A percentile compares a stretch with the other conserved stretches of the same genome.
Conservation (phyloP, 2,888 invertebrate species). For the Ectemnius lituratus region DNA sequence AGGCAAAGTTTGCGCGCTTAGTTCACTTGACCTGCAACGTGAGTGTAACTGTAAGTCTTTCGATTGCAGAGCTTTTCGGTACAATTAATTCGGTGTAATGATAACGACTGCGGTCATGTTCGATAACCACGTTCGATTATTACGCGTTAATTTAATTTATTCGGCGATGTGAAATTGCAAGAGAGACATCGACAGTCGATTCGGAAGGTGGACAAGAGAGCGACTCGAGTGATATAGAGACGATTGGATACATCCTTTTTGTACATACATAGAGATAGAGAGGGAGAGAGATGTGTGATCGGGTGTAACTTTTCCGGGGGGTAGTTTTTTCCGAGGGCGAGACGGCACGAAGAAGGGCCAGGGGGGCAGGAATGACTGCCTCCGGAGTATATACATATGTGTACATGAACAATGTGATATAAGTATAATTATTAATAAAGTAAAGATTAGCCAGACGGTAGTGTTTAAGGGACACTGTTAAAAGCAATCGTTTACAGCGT, state of each 20-base stretch:
- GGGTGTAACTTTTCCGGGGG: too few relatives aligned
- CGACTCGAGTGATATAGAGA: slow-evolving; percentile 12
- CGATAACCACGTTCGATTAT: too few relatives aligned
- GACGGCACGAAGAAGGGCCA: slow-evolving; percentile 42
- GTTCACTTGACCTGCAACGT: too few relatives aligned
- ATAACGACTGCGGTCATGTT: too few relatives aligned
- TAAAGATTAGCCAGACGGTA: slow-evolving; percentile 72
- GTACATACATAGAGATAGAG: slow-evolving; percentile 38
- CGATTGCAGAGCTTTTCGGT: too few relatives aligned
- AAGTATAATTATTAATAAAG: slow-evolving; percentile 72
- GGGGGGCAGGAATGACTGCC: slow-evolving; percentile 17
- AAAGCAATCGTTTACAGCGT: slow-evolving; percentile 69
- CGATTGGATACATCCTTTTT: slow-evolving; percentile 24
- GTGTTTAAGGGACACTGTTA: slow-evolving; percentile 62
- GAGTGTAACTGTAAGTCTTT: too few relatives aligned
- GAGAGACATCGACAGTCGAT: not conserved
- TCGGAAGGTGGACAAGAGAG: slow-evolving; percentile 6
- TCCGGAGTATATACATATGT: slow-evolving; percentile 43
- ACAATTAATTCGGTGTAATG: too few relatives aligned
- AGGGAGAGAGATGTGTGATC: slow-evolving; percentile 6
- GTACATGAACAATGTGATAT: slow-evolving; percentile 77
- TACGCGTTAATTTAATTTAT: too few relatives aligned
- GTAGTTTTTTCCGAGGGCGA: slow-evolving; percentile 22
- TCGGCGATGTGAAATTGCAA: not conserved
- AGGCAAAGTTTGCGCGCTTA: too few relatives aligned